These are phyloP conservation scores for Cerceris rybyensis DNA, from an alignment of 2,888 invertebrate species.

Conservation along the genomic window DNA sequence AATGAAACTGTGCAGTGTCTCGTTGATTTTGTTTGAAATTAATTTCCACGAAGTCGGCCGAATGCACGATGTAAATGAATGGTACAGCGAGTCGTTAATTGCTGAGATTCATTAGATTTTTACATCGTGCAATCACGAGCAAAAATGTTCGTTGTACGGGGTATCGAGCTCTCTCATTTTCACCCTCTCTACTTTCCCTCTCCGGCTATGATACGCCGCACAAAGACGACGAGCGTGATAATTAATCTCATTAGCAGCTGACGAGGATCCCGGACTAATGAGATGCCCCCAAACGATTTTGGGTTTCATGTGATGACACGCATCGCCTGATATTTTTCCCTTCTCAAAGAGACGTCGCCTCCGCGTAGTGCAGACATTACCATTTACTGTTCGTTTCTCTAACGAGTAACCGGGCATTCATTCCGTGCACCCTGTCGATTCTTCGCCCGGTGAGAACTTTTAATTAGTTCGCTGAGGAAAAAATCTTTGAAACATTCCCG, in stretches of 20 bases:
- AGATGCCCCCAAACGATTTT: conserved; percentile 56
- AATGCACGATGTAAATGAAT: conserved; percentile 15
- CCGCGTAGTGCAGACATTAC: conserved; percentile 29
- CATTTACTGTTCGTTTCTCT: neutral
- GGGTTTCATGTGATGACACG: conserved; percentile 35
- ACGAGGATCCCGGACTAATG: conserved; percentile 54
- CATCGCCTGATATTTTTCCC: conserved; percentile 50
- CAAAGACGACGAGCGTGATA: conserved; percentile 40
- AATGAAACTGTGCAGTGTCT: neutral
- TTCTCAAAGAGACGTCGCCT: conserved; percentile 21
- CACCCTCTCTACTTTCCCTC: conserved; percentile 32
- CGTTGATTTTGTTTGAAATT: neutral
- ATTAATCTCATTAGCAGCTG: conserved; percentile 65
- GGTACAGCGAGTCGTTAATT: conserved; percentile 30
- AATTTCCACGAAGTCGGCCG: neutral
- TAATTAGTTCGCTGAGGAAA: conserved; percentile 42
- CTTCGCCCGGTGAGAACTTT: conserved; percentile 21
- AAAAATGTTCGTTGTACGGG: neutral
- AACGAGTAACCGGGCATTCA: conserved; percentile 13
- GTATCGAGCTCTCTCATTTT: neutral
- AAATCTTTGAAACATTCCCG: no score
- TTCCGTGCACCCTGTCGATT: conserved; percentile 23
- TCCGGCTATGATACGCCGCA: conserved; percentile 3
- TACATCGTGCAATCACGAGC: conserved; percentile 9
- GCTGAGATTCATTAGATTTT: conserved; percentile 32